Percentiles rank a stretch among this genome's conserved stretches.
phyloP scores from a whole-genome alignment of 1,140 invertebrate genomes.

The Heliconius hewitsoni region DNA sequence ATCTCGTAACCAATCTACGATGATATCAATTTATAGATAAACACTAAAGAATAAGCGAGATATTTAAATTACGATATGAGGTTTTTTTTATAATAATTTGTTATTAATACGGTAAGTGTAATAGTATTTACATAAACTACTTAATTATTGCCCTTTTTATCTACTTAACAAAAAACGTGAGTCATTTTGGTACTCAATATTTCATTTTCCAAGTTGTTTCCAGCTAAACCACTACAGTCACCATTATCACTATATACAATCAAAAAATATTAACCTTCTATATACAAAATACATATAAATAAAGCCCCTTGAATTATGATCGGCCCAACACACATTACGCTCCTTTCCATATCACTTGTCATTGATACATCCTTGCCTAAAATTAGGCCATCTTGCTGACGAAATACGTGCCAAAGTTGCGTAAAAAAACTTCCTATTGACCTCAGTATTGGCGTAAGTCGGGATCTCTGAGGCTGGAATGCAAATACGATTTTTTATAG shows the following conservation, averaged over 20 bases:
- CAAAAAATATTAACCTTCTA: neutral
- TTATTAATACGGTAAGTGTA: too few species aligned
- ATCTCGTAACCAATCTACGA: too few species aligned
- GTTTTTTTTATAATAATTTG: too few species aligned
- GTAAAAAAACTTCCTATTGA: constrained; percentile 45
- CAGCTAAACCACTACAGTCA: too few species aligned
- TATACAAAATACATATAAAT: constrained; percentile 3
- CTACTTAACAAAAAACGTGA: too few species aligned
- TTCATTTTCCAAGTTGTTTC: neutral
- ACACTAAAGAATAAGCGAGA: too few species aligned
- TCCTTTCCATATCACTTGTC: constrained; percentile 36
- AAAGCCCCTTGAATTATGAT: constrained; percentile 15
- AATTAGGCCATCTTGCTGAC: neutral
- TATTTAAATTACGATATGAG: too few species aligned
- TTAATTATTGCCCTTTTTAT: too few species aligned
- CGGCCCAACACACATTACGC: constrained; percentile 33
- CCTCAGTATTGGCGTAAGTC: constrained; percentile 62
- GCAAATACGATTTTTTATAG: constrained; percentile 76
- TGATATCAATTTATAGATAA: too few species aligned
- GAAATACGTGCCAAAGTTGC: constrained; percentile 32
- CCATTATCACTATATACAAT: neutral
- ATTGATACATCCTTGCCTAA: neutral
- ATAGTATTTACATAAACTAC: too few species aligned
- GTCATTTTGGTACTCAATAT: neutral
- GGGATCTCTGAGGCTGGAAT: constrained; percentile 64